Evolutionary conservation across 2,113 vertebrate genomes (phyloP), one percentile per base, ranked within the genome.

Genomic region (Australoheros scitulus): DNA sequence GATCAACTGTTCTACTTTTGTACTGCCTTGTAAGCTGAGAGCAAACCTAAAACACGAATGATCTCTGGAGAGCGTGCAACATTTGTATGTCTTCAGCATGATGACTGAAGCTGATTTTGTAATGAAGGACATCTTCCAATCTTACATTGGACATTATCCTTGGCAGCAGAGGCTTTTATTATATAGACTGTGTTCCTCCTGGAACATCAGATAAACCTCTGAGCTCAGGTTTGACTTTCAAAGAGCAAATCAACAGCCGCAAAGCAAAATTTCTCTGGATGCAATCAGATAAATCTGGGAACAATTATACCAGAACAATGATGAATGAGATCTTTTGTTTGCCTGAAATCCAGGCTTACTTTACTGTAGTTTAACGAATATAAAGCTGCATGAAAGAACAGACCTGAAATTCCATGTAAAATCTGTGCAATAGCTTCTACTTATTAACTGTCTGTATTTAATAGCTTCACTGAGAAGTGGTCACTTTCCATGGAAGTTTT

Each of bases 361-460:
- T 50, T 50, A 70, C 50, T 50, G 64, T 26, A 32, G 17, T 47
- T 20, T 20, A n/a, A 47, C 5, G 0, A 32, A 32, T 10, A 18
- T 18, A 13, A 24, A 24, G 22, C 57, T 26, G 57, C 22, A 56
- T 52, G 6, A 13, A 70, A 70, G 43, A 50, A 70, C 29, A 20
- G 24, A 1, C 17, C 50, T 70, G 43, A 50, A 70, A 32, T 29
- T 15, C 9, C 2, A 0, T 3, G 15, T 1, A 29, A 41, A 47
- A 34, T 41, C 64, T 20, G 24, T 6, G 3, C 0, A 3, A 3
- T 70, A 29, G 24, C 50, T 70, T 70, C 41, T 70, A 18, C 29
- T 50, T 50, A 70, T 70, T 70, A 24, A 70, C 41, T 50, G 24
- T 70, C 65, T 15, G 26, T 17, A 50, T 50, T 70, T 70, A 50